Conservation (phyloP, 2,888 invertebrate species). For the Eristalis pertinax region DNA sequence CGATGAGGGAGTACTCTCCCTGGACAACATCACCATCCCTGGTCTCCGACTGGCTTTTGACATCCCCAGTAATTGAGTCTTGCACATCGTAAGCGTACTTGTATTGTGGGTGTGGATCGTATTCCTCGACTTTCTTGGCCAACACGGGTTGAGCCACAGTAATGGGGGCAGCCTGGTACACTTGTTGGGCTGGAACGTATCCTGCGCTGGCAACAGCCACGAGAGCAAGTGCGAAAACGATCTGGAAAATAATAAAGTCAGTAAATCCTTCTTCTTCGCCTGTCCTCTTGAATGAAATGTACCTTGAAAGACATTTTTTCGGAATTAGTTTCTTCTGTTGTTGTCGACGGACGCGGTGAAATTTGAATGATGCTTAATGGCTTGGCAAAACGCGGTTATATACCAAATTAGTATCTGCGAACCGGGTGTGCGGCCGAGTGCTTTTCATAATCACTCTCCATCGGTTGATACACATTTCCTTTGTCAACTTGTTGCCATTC, state of each 20-base stretch:
- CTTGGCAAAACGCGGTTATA: conserved; percentile 41
- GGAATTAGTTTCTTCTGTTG: not conserved
- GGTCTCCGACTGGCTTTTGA: conserved; percentile 73
- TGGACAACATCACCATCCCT: conserved; percentile 74
- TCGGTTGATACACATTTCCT: conserved; percentile 36
- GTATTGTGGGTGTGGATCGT: conserved; percentile 74
- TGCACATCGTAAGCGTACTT: conserved; percentile 74
- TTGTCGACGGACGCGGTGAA: conserved; percentile 15
- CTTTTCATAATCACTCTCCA: not conserved
- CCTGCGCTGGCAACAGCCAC: conserved; percentile 78
- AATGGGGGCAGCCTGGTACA: conserved; percentile 72
- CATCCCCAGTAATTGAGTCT: conserved; percentile 73
- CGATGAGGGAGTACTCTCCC: conserved; percentile 74
- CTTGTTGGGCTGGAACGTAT: conserved; percentile 31
- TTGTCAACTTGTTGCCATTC: conserved; percentile 23
- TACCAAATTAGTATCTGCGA: conserved; percentile 25
- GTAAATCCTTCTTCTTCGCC: conserved; percentile 1
- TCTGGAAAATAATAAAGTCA: conserved; percentile 72
- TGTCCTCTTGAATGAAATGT: conserved; percentile 33
- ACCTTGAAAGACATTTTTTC: conserved; percentile 75
- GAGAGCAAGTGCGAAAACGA: conserved; percentile 78
- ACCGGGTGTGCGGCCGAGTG: not conserved
- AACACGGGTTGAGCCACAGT: conserved; percentile 58
- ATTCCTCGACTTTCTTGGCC: conserved; percentile 67
- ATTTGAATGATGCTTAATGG: conserved; percentile 44